Base-by-base conservation (phyloP, 2,888 invertebrate genomes). In the Drosophila niveifrons region DNA sequence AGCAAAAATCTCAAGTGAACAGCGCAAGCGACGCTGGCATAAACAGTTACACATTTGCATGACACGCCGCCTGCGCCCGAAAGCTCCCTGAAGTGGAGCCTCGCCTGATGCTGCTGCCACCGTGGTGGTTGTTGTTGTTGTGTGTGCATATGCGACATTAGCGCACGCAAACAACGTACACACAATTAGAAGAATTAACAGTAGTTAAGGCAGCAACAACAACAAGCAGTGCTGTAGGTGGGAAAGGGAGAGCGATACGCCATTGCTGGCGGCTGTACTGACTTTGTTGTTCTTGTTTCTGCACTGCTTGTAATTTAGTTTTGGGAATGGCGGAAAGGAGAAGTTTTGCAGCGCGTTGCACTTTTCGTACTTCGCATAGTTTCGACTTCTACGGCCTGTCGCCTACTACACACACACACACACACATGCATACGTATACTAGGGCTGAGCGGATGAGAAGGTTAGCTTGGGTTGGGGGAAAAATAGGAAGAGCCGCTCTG, bases 151-250 rank as follows among this genome's bases (percentile, higher is more conserved):
- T 88, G 83, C 83, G 86, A 88, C 83, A 83, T 83, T 86, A 88
- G 83, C 80, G 88, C 86, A 88, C 80, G 88, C 86, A 88, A 83
- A 82, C 83, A 83, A 86, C 83, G 83, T 88, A 75, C 83, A 83
- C 83, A 88, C 83, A 83, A 83, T 83, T 83, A 83, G 83, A 88
- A 88, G 88, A 88, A 83, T 83, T 83, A 83, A 88, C 83, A 88
- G 88, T 78, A 88, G 88, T 88, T 83, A 85, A 80, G 82, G 83
- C 72, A 73, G 66, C 76, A 74, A 39, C 78, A 75, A 23, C 62
- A 67, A 34, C 59, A 59, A 58, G 58, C 66, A 66, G 13, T 15
- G 39, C 39, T 48, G 63, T 58, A 36, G 52, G 56, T 13, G 47
- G 9, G 41, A n/a, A 36, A 17, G 50, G 17, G 17, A 31, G 17